A percentile compares a stretch with the other conserved stretches of the same genome.
phyloP scores from a whole-genome alignment of 2,888 invertebrate species.

The Philopedon plagiatum region DNA sequence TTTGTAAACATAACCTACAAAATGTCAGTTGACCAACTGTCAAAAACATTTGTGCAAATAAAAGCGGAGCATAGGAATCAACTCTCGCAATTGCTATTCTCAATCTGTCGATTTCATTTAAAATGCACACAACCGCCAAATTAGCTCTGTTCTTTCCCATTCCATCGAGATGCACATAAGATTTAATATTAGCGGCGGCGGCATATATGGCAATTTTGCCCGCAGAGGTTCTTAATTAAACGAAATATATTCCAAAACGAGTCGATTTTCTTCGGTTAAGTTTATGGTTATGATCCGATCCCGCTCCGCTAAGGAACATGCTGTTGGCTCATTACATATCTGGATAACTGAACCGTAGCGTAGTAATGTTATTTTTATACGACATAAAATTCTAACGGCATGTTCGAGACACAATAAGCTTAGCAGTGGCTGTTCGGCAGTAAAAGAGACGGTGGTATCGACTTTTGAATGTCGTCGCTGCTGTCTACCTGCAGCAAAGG shows the following conservation, averaged over 20 bases:
- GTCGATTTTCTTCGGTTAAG: constrained; percentile 59
- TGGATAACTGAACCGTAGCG: constrained; percentile 64
- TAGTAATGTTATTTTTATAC: constrained; percentile 65
- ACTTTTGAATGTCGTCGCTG: constrained; percentile 43
- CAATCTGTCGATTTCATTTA: not conserved
- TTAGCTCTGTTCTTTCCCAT: constrained; percentile 40
- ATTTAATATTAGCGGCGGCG: constrained; percentile 50
- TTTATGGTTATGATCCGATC: constrained; percentile 62
- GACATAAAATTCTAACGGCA: constrained; percentile 64
- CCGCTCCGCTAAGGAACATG: constrained; percentile 60
- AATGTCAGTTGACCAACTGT: too few relatives aligned
- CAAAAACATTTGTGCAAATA: too few relatives aligned
- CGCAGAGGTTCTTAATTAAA: constrained; percentile 59
- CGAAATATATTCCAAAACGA: constrained; percentile 58
- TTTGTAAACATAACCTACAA: too few relatives aligned
- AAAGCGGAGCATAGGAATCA: too few relatives aligned
- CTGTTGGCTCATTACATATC: constrained; percentile 64
- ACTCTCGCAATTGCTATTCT: not conserved
- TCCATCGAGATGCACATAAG: constrained; percentile 46
- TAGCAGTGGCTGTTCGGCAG: constrained; percentile 34
- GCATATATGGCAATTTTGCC: constrained; percentile 49
- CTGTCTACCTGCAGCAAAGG: constrained; percentile 32
- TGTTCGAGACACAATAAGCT: constrained; percentile 62
- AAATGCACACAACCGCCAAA: constrained; percentile 27
- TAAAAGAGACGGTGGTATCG: constrained; percentile 42